Evolutionary conservation across 2,888 invertebrate genomes (phyloP).

Genomic region (Ophion costatus): DNA sequence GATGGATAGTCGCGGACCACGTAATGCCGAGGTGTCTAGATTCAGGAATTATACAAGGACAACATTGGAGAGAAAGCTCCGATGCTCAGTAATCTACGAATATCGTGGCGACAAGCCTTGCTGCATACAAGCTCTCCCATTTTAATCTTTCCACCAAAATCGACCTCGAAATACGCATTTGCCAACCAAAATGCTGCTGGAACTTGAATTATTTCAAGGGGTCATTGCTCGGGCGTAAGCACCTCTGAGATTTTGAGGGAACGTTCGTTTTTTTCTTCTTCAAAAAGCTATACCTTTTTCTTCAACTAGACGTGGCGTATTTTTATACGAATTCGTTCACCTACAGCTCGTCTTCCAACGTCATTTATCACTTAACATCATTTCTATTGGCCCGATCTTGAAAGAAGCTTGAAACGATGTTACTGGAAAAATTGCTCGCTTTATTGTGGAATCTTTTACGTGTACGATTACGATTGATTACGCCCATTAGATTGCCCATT

Average conservation of each 20-base stretch:
- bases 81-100: constrained; percentile 47
- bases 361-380: no score
- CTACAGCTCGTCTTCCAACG: no score
- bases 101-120: not conserved
- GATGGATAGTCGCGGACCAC: constrained; percentile 92
- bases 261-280: no score
- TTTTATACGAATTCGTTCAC: no score
- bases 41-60: constrained; percentile 78
- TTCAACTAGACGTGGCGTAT: no score
- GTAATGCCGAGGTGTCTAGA: constrained; percentile 94
- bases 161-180: not conserved
- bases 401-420: constrained; percentile 7
- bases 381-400: not conserved
- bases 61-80: constrained; percentile 72
- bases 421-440: not conserved
- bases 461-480: no score
- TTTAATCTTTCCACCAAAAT: not conserved
- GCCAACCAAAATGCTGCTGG: not conserved
- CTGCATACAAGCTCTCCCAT: not conserved
- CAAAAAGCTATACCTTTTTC: no score
- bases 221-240: no score
- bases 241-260: no score
- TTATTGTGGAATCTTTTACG: no score
- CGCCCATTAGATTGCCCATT: no score
- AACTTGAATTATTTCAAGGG: no score